Evolutionary conservation across 2,113 vertebrate genomes (phyloP).

Genomic region (Picathartes gymnocephalus): DNA sequence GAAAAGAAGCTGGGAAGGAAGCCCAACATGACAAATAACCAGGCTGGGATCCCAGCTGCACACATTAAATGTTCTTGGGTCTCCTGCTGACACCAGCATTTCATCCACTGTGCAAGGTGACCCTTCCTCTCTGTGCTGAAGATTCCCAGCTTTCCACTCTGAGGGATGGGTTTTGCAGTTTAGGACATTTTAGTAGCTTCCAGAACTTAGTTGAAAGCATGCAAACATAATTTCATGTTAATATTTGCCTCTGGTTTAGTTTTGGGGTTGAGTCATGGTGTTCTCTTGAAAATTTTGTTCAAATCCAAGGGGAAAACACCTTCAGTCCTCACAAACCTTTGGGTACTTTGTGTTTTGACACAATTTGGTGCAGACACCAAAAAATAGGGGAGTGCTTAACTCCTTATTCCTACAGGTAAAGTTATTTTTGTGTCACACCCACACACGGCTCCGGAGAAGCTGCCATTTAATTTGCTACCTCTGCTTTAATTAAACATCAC

Average conservation of each 20-base stretch:
- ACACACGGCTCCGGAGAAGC: not conserved
- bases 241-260: not conserved
- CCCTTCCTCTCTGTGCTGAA: not conserved
- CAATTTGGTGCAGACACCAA: not conserved
- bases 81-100: not conserved
- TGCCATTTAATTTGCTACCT: not conserved
- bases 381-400: fast-evolving
- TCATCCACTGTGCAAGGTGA: not conserved
- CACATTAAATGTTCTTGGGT: fast-evolving
- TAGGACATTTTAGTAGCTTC: not conserved
- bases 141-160: fast-evolving
- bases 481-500: constrained; percentile 8
- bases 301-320: not conserved
- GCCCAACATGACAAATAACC: fast-evolving
- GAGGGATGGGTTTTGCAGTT: fast-evolving
- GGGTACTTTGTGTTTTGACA: not conserved
- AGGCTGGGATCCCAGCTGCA: not conserved
- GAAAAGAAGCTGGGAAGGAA: not conserved
- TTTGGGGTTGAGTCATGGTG: fast-evolving
- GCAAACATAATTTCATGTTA: fast-evolving
- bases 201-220: not conserved
- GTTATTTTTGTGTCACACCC: not conserved
- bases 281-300: not conserved
- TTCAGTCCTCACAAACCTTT: fast-evolving
- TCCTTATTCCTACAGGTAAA: not conserved